Evolutionary conservation across 2,797 vertebrate genomes (phyloP).

Genomic region (Artibeus jamaicensis): DNA sequence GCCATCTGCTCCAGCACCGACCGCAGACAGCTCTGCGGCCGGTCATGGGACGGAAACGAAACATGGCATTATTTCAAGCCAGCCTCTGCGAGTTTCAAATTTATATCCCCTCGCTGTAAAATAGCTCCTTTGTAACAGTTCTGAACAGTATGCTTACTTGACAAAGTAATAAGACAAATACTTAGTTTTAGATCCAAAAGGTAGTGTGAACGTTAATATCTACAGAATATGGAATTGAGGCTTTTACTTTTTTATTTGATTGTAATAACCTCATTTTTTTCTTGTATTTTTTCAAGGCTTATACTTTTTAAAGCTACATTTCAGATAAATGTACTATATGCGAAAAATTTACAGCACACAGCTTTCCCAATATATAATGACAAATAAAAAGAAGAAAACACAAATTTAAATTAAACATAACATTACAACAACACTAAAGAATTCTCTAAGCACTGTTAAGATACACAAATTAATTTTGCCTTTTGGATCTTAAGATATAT

Average conservation of each 20-base stretch:
- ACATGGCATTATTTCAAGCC: background rate
- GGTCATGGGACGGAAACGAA: too few relatives aligned
- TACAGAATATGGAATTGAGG: background rate
- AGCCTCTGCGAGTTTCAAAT: background rate
- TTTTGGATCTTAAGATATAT: background rate
- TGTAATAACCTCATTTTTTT: background rate
- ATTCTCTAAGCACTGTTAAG: background rate
- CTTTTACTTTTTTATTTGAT: background rate
- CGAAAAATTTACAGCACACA: background rate
- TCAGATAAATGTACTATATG: background rate
- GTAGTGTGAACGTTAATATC: background rate
- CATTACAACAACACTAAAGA: slow-evolving; percentile 5
- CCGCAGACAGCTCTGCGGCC: slow-evolving; percentile 89
- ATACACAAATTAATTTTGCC: background rate
- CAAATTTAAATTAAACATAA: background rate
- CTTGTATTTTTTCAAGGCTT: background rate
- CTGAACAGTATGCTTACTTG: background rate
- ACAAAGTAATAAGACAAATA: background rate
- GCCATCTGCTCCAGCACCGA: slow-evolving; percentile 95
- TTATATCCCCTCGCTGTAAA: background rate
- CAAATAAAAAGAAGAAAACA: background rate
- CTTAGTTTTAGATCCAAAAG: background rate
- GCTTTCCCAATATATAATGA: background rate
- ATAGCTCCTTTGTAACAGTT: background rate
- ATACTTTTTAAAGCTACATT: background rate